phyloP scores from a whole-genome alignment of 2,113 vertebrate species.

The Ictalurus furcatus region DNA sequence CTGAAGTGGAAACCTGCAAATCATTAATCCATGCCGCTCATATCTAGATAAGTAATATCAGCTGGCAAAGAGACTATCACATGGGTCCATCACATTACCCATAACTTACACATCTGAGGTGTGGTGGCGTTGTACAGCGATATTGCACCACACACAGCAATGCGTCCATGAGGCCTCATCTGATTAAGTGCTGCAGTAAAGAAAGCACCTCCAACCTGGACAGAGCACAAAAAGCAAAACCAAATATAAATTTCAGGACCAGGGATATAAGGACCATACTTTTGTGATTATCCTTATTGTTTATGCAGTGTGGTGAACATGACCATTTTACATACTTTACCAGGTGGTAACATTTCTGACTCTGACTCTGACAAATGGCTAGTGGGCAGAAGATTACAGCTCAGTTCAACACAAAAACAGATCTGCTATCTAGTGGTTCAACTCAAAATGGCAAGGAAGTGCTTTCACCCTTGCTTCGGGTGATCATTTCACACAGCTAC shows the following conservation, averaged over 20 bases:
- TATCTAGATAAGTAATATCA: neutral
- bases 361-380: neutral
- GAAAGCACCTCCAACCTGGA: conserved; percentile 85
- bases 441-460: neutral
- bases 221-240: neutral
- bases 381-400: neutral
- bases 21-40: neutral
- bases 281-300: neutral
- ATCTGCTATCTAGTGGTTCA: neutral
- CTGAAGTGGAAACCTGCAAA: neutral
- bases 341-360: neutral
- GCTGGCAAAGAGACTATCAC: neutral
- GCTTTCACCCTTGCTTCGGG: neutral
- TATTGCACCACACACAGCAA: conserved; percentile 85
- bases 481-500: neutral
- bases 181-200: conserved; percentile 74
- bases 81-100: neutral
- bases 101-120: conserved; percentile 75
- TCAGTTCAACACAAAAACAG: neutral
- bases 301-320: neutral
- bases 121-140: conserved; percentile 77
- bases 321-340: neutral
- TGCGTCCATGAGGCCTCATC: conserved; percentile 84
- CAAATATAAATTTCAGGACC: neutral
- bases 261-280: neutral